Conservation (phyloP, 2,888 invertebrate species). For the Chromoteleia sp. region DNA sequence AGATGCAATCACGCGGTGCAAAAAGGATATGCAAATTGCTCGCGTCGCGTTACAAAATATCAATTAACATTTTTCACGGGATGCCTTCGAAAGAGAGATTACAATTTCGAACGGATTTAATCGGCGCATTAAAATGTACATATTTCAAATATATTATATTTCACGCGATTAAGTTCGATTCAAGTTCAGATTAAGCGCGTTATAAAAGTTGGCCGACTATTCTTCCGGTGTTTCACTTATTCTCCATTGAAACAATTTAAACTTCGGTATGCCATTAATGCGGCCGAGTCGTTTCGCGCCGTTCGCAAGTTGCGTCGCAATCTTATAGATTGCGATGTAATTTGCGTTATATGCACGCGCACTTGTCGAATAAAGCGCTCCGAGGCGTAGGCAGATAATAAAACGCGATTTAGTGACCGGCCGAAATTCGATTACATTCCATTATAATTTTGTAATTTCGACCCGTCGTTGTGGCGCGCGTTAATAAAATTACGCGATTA, state of each 20-base stretch:
- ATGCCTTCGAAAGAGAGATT: not conserved
- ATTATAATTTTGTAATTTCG: conserved; percentile 76
- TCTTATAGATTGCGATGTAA: conserved; percentile 7
- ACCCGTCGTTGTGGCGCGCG: conserved; percentile 70
- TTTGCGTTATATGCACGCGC: not conserved
- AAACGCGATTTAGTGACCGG: conserved; percentile 57
- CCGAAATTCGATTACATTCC: conserved; percentile 66
- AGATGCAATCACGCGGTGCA: not conserved
- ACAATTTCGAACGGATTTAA: conserved; percentile 1
- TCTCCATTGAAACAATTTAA: conserved; percentile 6
- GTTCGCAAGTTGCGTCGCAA: not conserved
- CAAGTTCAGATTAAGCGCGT: conserved; percentile 8
- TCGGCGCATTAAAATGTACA: conserved; percentile 27
- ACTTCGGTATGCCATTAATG: conserved; percentile 33
- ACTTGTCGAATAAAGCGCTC: not conserved
- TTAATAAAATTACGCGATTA: conserved; percentile 77
- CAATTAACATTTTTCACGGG: conserved; percentile 13
- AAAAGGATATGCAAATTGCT: not conserved
- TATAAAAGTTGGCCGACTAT: conserved; percentile 40
- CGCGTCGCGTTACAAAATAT: not conserved
- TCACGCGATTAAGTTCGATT: conserved; percentile 15
- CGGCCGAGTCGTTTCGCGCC: not conserved
- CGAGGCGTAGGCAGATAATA: conserved; percentile 26
- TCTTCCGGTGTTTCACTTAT: conserved; percentile 37
- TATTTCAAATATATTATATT: conserved; percentile 2